Base-by-base conservation (phyloP, 1,140 invertebrate genomes). In the Heliothis virescens region DNA sequence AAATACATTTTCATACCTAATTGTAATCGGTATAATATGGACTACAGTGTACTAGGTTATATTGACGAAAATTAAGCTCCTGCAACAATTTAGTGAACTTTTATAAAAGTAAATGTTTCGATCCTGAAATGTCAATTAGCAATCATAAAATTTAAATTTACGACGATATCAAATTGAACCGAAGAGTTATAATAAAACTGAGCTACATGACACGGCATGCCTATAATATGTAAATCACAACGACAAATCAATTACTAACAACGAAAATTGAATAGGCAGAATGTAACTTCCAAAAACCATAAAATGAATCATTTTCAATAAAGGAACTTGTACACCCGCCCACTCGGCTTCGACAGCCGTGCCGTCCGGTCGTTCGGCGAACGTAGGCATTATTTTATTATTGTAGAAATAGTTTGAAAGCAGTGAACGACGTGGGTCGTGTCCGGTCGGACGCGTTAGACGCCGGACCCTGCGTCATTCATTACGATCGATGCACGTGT, bases 341-440 rank as follows among this genome's bases (percentile, higher is more conserved):
- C 79, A 85, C 83, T 57, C 59, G 65, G 77, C 67, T 81, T 78
- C 82, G 79, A 83, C 79, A 81, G 47, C 63, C 79, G 74, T 62
- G 15, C 21, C 26, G 69, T 79, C 79, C 67, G 77, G 69, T 59
- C 75, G 80, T 69, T 65, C 67, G 79, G 72, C 74, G 67, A 72
- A 71, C 79, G 79, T 83, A 78, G 79, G 76, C 77, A 81, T 82
- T 83, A 86, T 82, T 82, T 84, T 86, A 82, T 81, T 84, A 80
- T 73, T 83, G 80, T 84, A 83, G 79, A 74, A 87, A 82, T 83
- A 78, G 76, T 79, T 79, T 78, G 81, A 80, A 84, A 74, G 65
- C 78, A 74, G 63, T 85, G 88, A 87, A 81, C 83, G 91, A 91
- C 89, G 85, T 85, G 88, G 87, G 87, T 84, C 85, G 86, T 69